Evolutionary conservation across 23 tunicate species (phyloP).

Genomic region (Botrylloides violaceus): DNA sequence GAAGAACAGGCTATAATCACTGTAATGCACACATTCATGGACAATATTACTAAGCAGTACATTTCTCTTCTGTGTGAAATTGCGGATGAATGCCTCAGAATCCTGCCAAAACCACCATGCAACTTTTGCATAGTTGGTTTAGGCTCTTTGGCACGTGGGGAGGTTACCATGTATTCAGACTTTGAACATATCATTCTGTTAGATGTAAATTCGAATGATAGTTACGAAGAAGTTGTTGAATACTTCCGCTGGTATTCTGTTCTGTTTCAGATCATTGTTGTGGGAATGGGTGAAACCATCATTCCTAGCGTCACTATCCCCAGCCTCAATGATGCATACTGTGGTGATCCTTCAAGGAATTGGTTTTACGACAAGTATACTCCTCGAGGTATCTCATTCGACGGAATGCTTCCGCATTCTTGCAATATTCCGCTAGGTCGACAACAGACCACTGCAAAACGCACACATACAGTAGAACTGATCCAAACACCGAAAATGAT

Average conservation of each 20-base stretch:
- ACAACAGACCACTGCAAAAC: conserved; percentile 12
- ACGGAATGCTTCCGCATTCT: conserved; percentile 48
- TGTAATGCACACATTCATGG: background rate
- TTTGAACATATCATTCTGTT: conserved; percentile 38
- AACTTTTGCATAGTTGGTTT: conserved; percentile 29
- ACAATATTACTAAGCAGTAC: background rate
- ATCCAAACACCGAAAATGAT: conserved; percentile 30
- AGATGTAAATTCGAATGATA: conserved; percentile 7
- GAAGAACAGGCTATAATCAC: background rate
- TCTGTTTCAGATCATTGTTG: conserved; percentile 28
- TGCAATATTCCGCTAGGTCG: conserved; percentile 53
- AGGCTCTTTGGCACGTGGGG: conserved; percentile 35
- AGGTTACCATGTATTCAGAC: conserved; percentile 40
- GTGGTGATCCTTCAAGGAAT: background rate
- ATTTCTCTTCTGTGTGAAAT: background rate
- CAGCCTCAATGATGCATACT: conserved; percentile 8
- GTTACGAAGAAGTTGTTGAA: conserved; percentile 4
- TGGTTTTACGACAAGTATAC: conserved; percentile 59
- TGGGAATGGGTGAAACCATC: conserved; percentile 46
- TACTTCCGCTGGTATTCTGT: conserved; percentile 47
- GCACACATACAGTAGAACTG: conserved; percentile 17
- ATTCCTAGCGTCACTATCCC: conserved; percentile 21
- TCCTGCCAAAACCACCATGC: conserved; percentile 19
- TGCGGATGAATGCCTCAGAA: background rate
- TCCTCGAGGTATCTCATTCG: conserved; percentile 31